Conservation (phyloP, 2,888 invertebrate species). For the Calephelis perditalis region DNA sequence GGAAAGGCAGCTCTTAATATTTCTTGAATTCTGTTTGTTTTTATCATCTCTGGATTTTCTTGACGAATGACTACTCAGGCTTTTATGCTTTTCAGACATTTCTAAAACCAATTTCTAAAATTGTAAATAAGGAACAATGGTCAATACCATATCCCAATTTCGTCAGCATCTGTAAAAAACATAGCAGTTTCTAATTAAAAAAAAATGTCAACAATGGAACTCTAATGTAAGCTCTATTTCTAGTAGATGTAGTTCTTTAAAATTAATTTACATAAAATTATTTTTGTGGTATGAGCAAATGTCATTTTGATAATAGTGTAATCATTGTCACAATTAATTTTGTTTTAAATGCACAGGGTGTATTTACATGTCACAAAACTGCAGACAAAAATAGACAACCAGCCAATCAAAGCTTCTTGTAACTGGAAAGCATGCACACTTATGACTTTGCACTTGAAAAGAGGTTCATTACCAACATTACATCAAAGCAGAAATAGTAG, state of each 20-base stretch:
- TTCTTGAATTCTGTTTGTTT: constrained; percentile 36
- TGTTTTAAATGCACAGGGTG: background rate
- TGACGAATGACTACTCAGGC: constrained; percentile 40
- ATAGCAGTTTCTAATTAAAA: constrained; percentile 29
- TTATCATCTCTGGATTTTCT: constrained; percentile 41
- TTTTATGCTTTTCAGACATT: constrained; percentile 47
- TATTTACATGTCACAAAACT: constrained; percentile 1
- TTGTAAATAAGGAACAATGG: constrained; percentile 28
- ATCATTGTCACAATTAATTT: constrained; percentile 1
- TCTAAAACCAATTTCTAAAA: constrained; percentile 27
- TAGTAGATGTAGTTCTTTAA: constrained; percentile 5
- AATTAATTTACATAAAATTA: constrained; percentile 32
- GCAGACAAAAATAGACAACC: too few relatives aligned
- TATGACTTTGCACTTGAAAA: too few relatives aligned
- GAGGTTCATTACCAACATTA: too few relatives aligned
- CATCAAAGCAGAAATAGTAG: too few relatives aligned
- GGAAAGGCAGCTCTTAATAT: constrained; percentile 29
- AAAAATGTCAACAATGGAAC: constrained; percentile 14
- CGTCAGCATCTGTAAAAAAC: constrained; percentile 51
- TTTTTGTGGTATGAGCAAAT: constrained; percentile 18
- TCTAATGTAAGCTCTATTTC: constrained; percentile 8
- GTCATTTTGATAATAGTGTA: constrained; percentile 48
- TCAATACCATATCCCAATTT: constrained; percentile 20
- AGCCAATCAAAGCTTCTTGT: background rate
- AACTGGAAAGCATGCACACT: constrained; percentile 28